These are phyloP conservation scores for Bergia sp. DNA, from an alignment of 92 coral and sea anemone genomes.

Conservation along the genomic window DNA sequence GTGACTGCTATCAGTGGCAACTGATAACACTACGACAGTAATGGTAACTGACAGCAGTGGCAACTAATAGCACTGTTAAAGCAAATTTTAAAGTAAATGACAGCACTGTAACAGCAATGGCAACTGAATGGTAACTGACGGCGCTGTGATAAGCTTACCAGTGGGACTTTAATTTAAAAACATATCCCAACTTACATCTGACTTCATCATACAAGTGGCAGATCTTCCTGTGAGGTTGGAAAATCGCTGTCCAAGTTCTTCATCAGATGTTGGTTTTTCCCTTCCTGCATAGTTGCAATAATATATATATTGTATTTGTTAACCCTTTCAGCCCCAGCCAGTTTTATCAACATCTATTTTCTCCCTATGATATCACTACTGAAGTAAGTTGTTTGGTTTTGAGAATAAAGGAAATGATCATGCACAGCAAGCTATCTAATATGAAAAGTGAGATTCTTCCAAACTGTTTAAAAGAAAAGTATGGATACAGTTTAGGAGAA, in stretches of 20 bases:
- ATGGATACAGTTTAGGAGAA: too few species aligned
- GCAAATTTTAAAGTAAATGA: background rate
- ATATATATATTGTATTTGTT: too few species aligned
- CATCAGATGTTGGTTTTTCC: slow-evolving; percentile 62
- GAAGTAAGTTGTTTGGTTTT: too few species aligned
- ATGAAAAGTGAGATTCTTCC: too few species aligned
- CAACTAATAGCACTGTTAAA: background rate
- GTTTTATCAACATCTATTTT: too few species aligned
- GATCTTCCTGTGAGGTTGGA: slow-evolving; percentile 89
- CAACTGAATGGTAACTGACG: background rate
- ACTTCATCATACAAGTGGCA: slow-evolving; percentile 73
- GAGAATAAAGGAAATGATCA: too few species aligned
- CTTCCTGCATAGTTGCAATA: slow-evolving; percentile 10
- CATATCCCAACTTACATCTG: slow-evolving; percentile 59
- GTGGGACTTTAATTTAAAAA: background rate
- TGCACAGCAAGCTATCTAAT: too few species aligned
- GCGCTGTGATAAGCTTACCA: background rate
- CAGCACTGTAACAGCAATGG: background rate
- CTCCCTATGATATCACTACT: too few species aligned
- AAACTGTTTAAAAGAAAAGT: too few species aligned
- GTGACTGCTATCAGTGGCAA: too few species aligned
- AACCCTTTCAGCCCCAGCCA: too few species aligned
- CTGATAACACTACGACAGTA: background rate
- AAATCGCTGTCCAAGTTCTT: slow-evolving; percentile 77
- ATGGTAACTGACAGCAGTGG: background rate